Conservation (phyloP, 2,888 invertebrate genomes). For the Chrysopilus asiliformis region DNA sequence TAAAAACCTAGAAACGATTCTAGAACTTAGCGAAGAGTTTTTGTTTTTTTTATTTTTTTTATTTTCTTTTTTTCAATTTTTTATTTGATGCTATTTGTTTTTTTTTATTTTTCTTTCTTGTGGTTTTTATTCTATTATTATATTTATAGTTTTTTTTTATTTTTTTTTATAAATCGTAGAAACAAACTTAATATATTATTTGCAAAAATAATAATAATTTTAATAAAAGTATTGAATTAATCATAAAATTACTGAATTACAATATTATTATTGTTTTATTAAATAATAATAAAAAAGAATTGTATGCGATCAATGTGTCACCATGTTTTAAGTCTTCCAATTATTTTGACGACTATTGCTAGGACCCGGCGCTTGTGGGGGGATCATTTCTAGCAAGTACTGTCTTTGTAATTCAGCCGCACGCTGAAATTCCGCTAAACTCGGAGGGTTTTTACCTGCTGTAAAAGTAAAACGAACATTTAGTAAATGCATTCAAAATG, state of each 20-base stretch:
- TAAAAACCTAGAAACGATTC: slow-evolving; percentile 5
- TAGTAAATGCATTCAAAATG: not conserved
- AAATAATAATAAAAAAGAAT: too few relatives aligned
- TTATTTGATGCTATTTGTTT: not conserved
- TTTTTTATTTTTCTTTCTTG: slow-evolving; percentile 1
- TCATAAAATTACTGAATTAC: too few relatives aligned
- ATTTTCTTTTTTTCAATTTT: slow-evolving; percentile 3
- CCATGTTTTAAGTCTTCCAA: slow-evolving; percentile 35
- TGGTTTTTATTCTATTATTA: too few relatives aligned
- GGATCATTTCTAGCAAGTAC: slow-evolving; percentile 94
- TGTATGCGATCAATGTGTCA: too few relatives aligned
- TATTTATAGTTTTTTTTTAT: too few relatives aligned
- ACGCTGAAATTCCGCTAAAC: slow-evolving; percentile 65
- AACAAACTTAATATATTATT: slow-evolving; percentile 7
- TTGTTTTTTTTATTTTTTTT: slow-evolving; percentile 1
- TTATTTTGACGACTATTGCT: slow-evolving; percentile 36
- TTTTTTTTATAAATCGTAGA: slow-evolving; percentile 3
- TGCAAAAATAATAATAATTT: slow-evolving; percentile 8
- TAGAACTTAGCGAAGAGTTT: slow-evolving; percentile 2
- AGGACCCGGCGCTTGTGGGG: slow-evolving; percentile 39
- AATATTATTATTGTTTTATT: too few relatives aligned
- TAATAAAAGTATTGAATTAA: slow-evolving; percentile 15
- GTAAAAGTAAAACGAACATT: slow-evolving; percentile 9
- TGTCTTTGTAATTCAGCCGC: slow-evolving; percentile 85
- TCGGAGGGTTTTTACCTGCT: slow-evolving; percentile 29